Evolutionary conservation across 2,888 invertebrate genomes (phyloP).

Genomic region (Smittia sp.): DNA sequence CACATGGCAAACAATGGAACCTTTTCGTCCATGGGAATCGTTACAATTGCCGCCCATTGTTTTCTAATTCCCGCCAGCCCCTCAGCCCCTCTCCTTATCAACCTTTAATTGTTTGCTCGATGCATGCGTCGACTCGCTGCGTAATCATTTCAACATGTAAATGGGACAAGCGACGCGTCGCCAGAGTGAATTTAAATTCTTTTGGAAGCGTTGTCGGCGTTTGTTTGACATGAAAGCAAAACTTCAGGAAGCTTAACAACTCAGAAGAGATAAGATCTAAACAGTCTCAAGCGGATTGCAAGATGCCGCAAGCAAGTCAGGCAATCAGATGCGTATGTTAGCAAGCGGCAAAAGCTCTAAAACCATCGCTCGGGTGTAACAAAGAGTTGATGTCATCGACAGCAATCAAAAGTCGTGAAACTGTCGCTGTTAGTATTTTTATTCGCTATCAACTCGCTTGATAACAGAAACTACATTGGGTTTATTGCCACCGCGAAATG

Average conservation of each 20-base stretch:
- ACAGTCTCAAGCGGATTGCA: no score
- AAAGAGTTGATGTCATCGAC: no score
- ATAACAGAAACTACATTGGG: not conserved
- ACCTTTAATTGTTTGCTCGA: not conserved
- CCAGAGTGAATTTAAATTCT: not conserved
- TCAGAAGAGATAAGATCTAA: no score
- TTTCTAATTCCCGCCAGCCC: constrained; percentile 8
- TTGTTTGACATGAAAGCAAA: no score
- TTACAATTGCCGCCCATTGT: constrained; percentile 14
- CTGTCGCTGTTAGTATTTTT: no score
- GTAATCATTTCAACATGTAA: constrained; percentile 7
- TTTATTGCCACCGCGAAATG: not conserved
- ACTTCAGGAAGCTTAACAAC: no score
- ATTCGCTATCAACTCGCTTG: not conserved
- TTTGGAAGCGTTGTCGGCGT: no score
- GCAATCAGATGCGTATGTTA: no score
- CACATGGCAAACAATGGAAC: not conserved
- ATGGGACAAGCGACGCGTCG: constrained; percentile 6
- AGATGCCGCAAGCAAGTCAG: no score
- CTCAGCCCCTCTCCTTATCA: constrained; percentile 10
- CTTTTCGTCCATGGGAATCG: constrained; percentile 9
- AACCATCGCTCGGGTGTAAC: no score
- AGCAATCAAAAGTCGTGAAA: no score
- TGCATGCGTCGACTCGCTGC: not conserved
- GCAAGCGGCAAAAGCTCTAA: no score